phyloP scores from a whole-genome alignment of 2,888 invertebrate genomes.

The Hydrotaea cyrtoneurina region DNA sequence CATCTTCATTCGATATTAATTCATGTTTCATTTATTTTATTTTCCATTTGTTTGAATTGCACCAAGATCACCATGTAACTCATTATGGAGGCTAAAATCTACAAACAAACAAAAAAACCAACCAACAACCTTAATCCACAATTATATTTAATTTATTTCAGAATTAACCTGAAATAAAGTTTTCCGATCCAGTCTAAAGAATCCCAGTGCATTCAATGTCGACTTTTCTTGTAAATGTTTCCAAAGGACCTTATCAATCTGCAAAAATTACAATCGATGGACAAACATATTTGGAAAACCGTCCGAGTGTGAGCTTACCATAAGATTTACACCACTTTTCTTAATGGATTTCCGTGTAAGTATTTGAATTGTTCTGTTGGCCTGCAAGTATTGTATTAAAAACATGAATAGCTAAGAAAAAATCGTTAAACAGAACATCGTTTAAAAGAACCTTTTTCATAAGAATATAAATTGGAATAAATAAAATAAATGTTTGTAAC shows the following conservation, averaged over 20 bases:
- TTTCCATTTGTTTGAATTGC: conserved; percentile 32
- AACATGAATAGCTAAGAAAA: too few species aligned
- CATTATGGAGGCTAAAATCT: neutral
- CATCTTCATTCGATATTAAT: too few species aligned
- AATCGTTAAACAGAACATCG: too few species aligned
- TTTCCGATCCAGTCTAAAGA: neutral
- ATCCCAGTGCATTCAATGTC: neutral
- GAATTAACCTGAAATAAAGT: neutral
- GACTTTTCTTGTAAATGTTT: neutral
- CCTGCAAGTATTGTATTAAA: neutral
- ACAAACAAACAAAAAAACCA: neutral
- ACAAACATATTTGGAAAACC: too few species aligned
- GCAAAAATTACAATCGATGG: neutral
- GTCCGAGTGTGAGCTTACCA: neutral
- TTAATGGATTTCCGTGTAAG: neutral
- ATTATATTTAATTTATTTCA: too few species aligned
- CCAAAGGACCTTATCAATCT: conserved; percentile 4
- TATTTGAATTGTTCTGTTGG: neutral
- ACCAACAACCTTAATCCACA: too few species aligned
- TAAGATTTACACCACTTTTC: neutral
- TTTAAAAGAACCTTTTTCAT: too few species aligned
- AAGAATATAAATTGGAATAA: too few species aligned
- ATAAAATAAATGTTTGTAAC: too few species aligned
- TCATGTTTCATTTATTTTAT: neutral
- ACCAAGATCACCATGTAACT: conserved; percentile 26